Evolutionary conservation across 2,888 invertebrate species (phyloP), one percentile per base, ranked within the genome.

Genomic region (Acanthococcus lagerstroemiae): DNA sequence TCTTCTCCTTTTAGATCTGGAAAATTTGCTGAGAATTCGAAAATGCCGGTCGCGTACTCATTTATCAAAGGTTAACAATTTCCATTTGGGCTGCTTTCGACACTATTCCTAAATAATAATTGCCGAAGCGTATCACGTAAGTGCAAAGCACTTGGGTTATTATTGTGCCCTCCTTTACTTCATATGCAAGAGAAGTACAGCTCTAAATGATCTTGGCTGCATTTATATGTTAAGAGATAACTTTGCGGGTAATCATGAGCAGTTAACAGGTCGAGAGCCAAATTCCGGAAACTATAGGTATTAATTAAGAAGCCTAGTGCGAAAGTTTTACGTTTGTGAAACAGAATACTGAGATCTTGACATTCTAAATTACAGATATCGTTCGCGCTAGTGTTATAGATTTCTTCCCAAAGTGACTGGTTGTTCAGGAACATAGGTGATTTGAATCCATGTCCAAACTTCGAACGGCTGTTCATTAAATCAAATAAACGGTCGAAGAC

Each of bases 381-480:
- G 1, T 22, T 27, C 25, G 55, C 50, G 21, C 55, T 63, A 21
- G 56, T 27, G 7, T 45, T 48, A 54, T 67, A 68, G 9, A 65
- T 45, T 44, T 58, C 65, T 58, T 66, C 26, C 63, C 67, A 70
- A 60, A 68, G 55, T 48, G 37, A 7, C 19, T 70, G 37, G 57
- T 71, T 71, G 12, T 44, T 37, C 24, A 66, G 44, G 17, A 55
- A 68, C 25, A 71, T 61, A 27, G 71, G 72, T 21, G 70, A 65
- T 61, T 72, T 70, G 55, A 61, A 72, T 15, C 70, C 71, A 55
- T 65, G 69, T 7, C 69, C 69, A 55, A 65, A 72, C 21, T 69
- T 69, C 66, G 69, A 52, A 30, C 65, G 25, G 1, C 27, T 30
- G 19, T 65, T 65, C 27, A 55, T 37, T 19, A 44, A n/a, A 55